phyloP scores from a whole-genome alignment of 2,797 vertebrate species.

The Borostomias antarcticus region DNA sequence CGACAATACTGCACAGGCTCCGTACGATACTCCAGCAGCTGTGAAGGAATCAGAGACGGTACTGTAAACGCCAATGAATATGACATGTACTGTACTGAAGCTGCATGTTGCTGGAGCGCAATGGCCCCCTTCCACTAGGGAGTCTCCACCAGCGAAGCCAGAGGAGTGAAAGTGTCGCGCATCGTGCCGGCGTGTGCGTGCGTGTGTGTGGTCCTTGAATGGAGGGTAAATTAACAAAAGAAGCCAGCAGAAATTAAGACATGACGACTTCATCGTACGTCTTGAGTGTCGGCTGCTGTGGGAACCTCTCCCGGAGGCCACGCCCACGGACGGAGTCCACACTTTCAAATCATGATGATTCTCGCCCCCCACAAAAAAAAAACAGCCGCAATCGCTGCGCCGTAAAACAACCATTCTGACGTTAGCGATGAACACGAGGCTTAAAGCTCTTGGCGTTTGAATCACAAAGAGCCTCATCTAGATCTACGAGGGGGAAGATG shows the following conservation, averaged over 20 bases:
- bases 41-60: neutral
- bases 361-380: constrained; percentile 48
- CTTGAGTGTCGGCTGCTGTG: constrained; percentile 64
- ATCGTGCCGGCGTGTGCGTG: constrained; percentile 63
- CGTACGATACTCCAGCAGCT: neutral
- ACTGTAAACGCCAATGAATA: constrained; percentile 65
- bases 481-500: constrained; percentile 37
- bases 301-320: constrained; percentile 62
- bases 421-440: constrained; percentile 35
- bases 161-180: constrained; percentile 68
- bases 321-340: constrained; percentile 43
- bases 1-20: neutral
- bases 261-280: constrained; percentile 71
- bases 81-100: constrained; percentile 65
- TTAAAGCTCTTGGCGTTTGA: constrained; percentile 46
- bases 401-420: constrained; percentile 58
- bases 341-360: constrained; percentile 70
- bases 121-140: constrained; percentile 70
- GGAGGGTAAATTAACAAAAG: constrained; percentile 71
- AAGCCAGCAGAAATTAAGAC: constrained; percentile 69
- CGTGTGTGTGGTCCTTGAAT: constrained; percentile 63
- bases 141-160: constrained; percentile 69
- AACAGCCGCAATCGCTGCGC: constrained; percentile 53
- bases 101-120: constrained; percentile 65
- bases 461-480: constrained; percentile 35